These are phyloP conservation scores for Kryptopterus vitreolus DNA, from an alignment of 2,797 vertebrate genomes.

Conservation along the genomic window DNA sequence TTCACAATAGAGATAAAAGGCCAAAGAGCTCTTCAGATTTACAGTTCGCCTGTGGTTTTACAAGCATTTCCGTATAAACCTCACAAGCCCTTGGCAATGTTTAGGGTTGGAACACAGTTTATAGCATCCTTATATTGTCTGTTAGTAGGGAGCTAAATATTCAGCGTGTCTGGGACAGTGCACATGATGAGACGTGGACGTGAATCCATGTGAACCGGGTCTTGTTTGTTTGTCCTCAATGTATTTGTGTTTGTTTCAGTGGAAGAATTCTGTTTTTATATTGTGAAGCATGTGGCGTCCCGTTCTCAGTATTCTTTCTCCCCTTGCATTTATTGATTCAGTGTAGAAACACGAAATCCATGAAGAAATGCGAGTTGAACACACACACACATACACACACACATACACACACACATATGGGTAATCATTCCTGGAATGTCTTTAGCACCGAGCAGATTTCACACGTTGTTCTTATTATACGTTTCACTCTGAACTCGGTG, in stretches of 20 bases:
- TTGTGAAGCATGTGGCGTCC: neutral
- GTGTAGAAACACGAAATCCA: neutral
- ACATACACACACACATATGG: neutral
- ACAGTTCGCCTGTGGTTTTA: neutral
- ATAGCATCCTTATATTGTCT: no score
- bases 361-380: neutral
- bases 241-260: neutral
- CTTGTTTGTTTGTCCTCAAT: conserved; percentile 8
- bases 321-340: neutral
- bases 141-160: neutral
- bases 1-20: conserved; percentile 3
- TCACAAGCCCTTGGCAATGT: neutral
- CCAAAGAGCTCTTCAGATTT: neutral
- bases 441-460: conserved; percentile 5
- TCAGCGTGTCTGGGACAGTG: neutral
- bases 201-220: conserved; percentile 7
- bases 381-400: neutral
- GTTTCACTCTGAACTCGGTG: neutral
- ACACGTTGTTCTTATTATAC: conserved; percentile 17
- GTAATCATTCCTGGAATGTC: neutral
- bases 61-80: conserved; percentile 3
- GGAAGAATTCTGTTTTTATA: no score
- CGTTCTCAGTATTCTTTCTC: neutral
- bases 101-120: neutral
- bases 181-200: neutral